Percentiles rank a stretch among this genome's conserved stretches.
phyloP scores from a whole-genome alignment of 1,140 invertebrate genomes.

The Apocrypta bakeri region DNA sequence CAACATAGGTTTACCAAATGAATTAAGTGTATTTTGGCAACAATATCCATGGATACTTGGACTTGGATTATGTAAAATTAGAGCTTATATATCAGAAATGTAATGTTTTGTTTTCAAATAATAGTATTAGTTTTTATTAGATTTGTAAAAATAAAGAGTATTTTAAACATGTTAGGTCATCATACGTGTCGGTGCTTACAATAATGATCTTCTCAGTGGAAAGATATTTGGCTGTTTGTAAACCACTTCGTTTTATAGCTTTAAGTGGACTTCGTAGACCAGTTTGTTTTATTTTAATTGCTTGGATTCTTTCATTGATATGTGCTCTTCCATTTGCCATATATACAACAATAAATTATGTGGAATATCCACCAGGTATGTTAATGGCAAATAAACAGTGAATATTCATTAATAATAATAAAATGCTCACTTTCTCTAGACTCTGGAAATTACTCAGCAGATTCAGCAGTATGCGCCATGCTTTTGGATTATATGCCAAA shows the following conservation, averaged over 20 bases:
- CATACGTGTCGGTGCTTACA: slow-evolving; percentile 92
- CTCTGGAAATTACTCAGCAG: slow-evolving; percentile 71
- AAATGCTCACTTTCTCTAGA: slow-evolving; percentile 60
- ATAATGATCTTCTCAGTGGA: slow-evolving; percentile 92
- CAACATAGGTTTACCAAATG: slow-evolving; percentile 88
- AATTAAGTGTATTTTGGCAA: slow-evolving; percentile 92
- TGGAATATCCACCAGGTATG: slow-evolving; percentile 80
- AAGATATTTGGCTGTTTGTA: slow-evolving; percentile 93
- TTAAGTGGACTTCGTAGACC: slow-evolving; percentile 88
- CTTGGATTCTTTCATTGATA: slow-evolving; percentile 86
- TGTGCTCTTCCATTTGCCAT: slow-evolving; percentile 87
- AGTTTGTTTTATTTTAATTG: slow-evolving; percentile 83
- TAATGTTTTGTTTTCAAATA: slow-evolving; percentile 47
- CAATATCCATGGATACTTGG: slow-evolving; percentile 94
- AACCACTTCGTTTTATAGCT: slow-evolving; percentile 86
- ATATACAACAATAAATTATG: slow-evolving; percentile 81
- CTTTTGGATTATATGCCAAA: slow-evolving; percentile 69
- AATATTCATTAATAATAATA: too few species aligned
- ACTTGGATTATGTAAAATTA: slow-evolving; percentile 86
- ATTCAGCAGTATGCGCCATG: slow-evolving; percentile 88
- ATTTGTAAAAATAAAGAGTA: too few species aligned
- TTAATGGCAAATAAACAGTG: too few species aligned
- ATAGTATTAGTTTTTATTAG: background rate
- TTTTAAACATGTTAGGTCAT: slow-evolving; percentile 81
- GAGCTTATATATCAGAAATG: slow-evolving; percentile 79